phyloP scores from a whole-genome alignment of 2,797 vertebrate genomes.

The Enteromius trimaculatus region DNA sequence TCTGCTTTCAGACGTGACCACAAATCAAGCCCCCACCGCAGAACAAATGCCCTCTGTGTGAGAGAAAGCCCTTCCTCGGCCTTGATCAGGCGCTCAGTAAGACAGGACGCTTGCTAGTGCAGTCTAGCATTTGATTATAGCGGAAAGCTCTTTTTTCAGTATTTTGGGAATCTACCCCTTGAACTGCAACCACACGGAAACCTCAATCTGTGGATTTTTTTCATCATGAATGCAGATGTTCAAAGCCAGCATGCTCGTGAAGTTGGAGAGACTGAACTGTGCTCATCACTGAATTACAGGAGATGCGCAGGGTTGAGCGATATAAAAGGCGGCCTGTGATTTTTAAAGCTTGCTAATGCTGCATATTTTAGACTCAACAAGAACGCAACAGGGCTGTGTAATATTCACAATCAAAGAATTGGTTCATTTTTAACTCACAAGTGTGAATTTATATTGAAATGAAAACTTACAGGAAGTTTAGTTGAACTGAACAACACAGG shows the following conservation, averaged over 20 bases:
- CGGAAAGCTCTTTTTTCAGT: constrained; percentile 50
- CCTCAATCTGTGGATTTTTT: constrained; percentile 36
- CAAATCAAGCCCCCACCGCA: constrained; percentile 48
- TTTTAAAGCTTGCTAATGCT: not conserved
- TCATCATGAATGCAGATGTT: constrained; percentile 40
- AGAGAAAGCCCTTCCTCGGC: constrained; percentile 23
- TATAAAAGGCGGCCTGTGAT: constrained; percentile 24
- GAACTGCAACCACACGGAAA: constrained; percentile 49
- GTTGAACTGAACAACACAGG: not conserved
- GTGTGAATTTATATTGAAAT: not conserved
- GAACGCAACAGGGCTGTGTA: not conserved
- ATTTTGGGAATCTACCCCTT: constrained; percentile 6
- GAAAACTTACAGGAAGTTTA: not conserved
- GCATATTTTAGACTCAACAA: not conserved
- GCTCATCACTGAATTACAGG: constrained; percentile 35
- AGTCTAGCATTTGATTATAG: constrained; percentile 65
- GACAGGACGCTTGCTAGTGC: constrained; percentile 57
- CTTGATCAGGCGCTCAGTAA: constrained; percentile 54
- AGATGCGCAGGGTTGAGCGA: constrained; percentile 9
- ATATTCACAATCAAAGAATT: not conserved
- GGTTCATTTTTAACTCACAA: not conserved
- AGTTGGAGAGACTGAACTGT: constrained; percentile 11
- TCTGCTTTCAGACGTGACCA: constrained; percentile 59
- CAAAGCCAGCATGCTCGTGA: constrained; percentile 16
- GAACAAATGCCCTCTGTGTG: constrained; percentile 58